Conservation (phyloP, 2,113 vertebrate species). For the Seriola rivoliana region DNA sequence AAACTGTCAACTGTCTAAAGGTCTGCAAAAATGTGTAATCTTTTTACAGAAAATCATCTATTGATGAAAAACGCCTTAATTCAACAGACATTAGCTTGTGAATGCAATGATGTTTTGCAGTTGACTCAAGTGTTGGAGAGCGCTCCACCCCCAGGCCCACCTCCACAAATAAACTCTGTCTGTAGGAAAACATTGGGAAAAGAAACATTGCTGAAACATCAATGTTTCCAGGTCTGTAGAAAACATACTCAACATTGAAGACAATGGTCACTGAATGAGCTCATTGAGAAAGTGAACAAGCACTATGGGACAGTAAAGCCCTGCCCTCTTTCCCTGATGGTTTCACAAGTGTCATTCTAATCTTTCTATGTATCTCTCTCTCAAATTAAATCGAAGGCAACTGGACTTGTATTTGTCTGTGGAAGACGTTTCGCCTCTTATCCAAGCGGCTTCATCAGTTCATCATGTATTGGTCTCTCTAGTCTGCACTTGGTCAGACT, state of each 20-base stretch:
- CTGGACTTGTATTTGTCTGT: too few relatives aligned
- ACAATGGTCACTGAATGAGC: slow-evolving; percentile 25
- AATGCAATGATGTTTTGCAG: slow-evolving; percentile 15
- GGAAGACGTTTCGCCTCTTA: too few relatives aligned
- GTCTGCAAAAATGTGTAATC: neutral
- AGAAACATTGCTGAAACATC: slow-evolving; percentile 22
- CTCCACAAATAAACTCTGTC: slow-evolving; percentile 16
- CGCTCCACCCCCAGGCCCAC: neutral
- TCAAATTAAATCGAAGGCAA: too few relatives aligned
- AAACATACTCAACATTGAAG: slow-evolving; percentile 14
- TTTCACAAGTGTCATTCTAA: slow-evolving; percentile 10
- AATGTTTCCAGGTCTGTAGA: neutral
- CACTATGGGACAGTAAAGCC: neutral
- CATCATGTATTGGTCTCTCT: too few relatives aligned
- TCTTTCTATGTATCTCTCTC: neutral
- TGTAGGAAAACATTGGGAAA: neutral
- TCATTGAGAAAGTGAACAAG: slow-evolving; percentile 4
- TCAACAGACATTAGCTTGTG: neutral
- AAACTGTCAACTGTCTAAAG: neutral
- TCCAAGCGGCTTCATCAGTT: too few relatives aligned
- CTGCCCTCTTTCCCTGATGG: neutral
- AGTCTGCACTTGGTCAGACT: too few relatives aligned
- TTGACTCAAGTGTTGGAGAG: slow-evolving; percentile 4
- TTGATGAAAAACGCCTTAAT: neutral
- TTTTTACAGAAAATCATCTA: neutral